These are phyloP conservation scores for Drosophila algonquin DNA, from an alignment of 2,888 invertebrate genomes.

Conservation along the genomic window DNA sequence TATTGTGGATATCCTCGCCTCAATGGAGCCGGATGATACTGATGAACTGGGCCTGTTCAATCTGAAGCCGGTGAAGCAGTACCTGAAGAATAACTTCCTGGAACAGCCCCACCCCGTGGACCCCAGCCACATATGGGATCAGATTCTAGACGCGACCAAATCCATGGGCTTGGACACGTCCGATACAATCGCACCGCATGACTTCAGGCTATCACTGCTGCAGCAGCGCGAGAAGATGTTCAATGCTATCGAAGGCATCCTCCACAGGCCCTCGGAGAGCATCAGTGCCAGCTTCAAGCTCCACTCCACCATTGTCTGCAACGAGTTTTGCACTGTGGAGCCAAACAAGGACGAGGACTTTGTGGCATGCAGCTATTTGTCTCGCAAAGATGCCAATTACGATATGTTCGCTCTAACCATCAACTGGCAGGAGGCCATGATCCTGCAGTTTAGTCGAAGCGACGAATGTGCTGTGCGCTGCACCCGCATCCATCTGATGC, in stretches of 20 bases:
- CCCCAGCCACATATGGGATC: slow-evolving; percentile 91
- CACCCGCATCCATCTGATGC: slow-evolving; percentile 85
- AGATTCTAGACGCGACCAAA: slow-evolving; percentile 89
- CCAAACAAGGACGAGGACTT: slow-evolving; percentile 42
- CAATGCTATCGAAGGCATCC: slow-evolving; percentile 87
- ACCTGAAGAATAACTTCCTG: slow-evolving; percentile 91
- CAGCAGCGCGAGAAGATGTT: slow-evolving; percentile 91
- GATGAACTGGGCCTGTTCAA: slow-evolving; percentile 87
- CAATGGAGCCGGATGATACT: slow-evolving; percentile 65
- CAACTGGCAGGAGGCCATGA: slow-evolving; percentile 77
- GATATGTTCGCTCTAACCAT: slow-evolving; percentile 79
- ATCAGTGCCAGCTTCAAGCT: slow-evolving; percentile 87
- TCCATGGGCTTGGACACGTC: slow-evolving; percentile 87
- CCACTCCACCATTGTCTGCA: slow-evolving; percentile 85
- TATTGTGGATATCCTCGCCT: slow-evolving; percentile 92
- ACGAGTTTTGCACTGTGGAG: slow-evolving; percentile 52
- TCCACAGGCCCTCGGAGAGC: slow-evolving; percentile 87
- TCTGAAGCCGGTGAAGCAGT: slow-evolving; percentile 95
- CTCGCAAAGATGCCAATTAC: slow-evolving; percentile 66
- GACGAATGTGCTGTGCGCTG: slow-evolving; percentile 84
- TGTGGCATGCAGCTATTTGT: slow-evolving; percentile 73
- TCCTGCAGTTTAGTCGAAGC: slow-evolving; percentile 79
- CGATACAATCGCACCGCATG: slow-evolving; percentile 89
- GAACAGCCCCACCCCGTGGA: slow-evolving; percentile 87
- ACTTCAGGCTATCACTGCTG: slow-evolving; percentile 90